Evolutionary conservation across 2,888 invertebrate species (phyloP).

Genomic region (Ichneumoninae sp.): DNA sequence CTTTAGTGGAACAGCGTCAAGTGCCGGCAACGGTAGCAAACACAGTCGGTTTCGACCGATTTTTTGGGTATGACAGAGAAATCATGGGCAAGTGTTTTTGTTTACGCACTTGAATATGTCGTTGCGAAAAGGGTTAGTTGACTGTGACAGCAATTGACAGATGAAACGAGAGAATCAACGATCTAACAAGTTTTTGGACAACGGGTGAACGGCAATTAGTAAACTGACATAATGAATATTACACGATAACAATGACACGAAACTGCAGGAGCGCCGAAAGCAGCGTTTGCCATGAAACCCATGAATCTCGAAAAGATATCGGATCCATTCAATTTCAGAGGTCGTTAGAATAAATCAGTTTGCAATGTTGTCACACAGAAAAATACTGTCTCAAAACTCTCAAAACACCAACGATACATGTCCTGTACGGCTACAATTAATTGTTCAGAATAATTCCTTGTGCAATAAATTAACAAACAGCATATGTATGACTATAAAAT

Average conservation of each 20-base stretch:
- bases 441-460: too few relatives aligned
- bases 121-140: neutral
- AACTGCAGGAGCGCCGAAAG: neutral
- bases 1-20: neutral
- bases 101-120: neutral
- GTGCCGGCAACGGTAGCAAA: neutral
- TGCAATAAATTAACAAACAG: too few relatives aligned
- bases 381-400: neutral
- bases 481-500: too few relatives aligned
- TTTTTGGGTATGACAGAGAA: neutral
- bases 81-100: too few relatives aligned
- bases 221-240: neutral
- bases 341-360: neutral
- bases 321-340: neutral
- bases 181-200: neutral
- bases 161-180: neutral
- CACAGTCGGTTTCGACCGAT: neutral
- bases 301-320: neutral
- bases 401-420: too few relatives aligned
- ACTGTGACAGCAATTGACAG: neutral
- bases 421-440: too few relatives aligned
- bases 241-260: neutral
- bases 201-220: neutral
- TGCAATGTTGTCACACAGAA: neutral
- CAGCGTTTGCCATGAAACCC: neutral